Conservation (phyloP, 2,113 vertebrate genomes). For the Platanista minor region DNA sequence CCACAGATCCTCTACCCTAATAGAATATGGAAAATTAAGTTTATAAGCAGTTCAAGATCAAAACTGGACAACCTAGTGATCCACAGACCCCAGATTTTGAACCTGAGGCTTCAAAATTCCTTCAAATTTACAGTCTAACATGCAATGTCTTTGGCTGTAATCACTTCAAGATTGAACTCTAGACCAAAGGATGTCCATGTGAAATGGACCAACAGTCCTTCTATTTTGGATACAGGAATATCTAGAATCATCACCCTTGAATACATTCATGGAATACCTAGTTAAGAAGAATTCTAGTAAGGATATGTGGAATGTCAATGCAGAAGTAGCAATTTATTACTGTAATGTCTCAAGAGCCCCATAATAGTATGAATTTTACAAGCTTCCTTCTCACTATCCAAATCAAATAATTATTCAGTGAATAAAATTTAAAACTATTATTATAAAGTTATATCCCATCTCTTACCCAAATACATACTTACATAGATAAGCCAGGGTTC, state of each 20-base stretch:
- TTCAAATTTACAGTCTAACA: neutral
- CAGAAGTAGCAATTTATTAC: neutral
- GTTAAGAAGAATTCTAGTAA: neutral
- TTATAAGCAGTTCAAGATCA: neutral
- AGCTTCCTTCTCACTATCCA: neutral
- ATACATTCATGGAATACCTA: neutral
- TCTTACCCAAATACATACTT: neutral
- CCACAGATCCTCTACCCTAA: neutral
- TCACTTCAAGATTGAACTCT: neutral
- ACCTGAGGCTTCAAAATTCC: neutral
- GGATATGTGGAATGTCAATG: neutral
- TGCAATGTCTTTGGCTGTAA: neutral
- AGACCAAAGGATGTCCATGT: neutral
- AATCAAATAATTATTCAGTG: neutral
- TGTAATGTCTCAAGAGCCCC: neutral
- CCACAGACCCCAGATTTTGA: neutral
- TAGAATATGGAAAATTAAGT: neutral
- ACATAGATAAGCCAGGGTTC: neutral
- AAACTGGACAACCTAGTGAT: neutral
- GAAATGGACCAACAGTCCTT: neutral
- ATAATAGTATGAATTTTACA: neutral
- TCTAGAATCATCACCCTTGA: neutral
- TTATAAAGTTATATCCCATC: neutral
- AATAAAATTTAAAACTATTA: slow-evolving; percentile 1
- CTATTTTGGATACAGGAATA: neutral